Conservation (phyloP, 2,888 invertebrate species). For the Stenurella melanura region DNA sequence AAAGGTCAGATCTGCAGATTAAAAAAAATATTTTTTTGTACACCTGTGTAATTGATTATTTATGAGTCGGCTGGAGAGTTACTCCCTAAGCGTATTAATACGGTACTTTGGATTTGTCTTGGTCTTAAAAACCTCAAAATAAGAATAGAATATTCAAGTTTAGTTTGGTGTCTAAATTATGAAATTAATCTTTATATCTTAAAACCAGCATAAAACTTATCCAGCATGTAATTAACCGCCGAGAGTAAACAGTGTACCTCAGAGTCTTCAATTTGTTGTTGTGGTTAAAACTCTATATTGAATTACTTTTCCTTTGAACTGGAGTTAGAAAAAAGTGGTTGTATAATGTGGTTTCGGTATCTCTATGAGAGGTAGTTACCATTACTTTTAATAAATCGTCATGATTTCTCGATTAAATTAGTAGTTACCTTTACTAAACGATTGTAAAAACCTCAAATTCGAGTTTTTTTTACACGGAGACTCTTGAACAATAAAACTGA, state of each 20-base stretch:
- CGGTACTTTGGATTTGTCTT: no score
- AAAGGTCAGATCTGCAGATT: no score
- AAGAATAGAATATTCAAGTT: no score
- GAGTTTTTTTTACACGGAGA: not conserved
- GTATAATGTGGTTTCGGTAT: constrained; percentile 7
- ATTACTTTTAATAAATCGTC: not conserved
- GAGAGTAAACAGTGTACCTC: not conserved
- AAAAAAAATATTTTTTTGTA: no score
- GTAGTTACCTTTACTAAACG: not conserved
- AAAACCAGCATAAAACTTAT: no score
- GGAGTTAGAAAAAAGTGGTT: not conserved
- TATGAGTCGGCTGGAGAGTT: no score
- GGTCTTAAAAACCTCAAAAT: no score
- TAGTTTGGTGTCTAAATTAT: no score
- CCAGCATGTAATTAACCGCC: no score
- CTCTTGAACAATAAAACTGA: not conserved
- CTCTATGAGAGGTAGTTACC: not conserved
- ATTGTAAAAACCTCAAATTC: not conserved
- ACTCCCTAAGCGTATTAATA: no score
- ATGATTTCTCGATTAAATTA: constrained; percentile 1
- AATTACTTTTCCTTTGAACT: not conserved
- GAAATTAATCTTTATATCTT: no score
- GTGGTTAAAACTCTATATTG: not conserved
- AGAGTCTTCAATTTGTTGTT: not conserved
- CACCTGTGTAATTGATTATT: no score